These are phyloP conservation scores for Hydropsyche tenuis DNA, from an alignment of 1,140 invertebrate species.

Conservation along the genomic window DNA sequence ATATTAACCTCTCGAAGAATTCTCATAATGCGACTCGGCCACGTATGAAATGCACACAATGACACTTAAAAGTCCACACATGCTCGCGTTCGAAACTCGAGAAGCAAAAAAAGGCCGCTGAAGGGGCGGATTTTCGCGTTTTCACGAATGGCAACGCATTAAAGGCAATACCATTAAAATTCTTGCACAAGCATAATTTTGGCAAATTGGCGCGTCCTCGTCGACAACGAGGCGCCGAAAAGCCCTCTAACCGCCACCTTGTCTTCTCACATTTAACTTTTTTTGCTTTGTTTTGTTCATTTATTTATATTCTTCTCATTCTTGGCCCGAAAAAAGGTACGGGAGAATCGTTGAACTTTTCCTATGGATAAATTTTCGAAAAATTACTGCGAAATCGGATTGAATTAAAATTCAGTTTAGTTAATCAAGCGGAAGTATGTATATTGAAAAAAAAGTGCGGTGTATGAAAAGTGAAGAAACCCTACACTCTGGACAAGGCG, in stretches of 20 bases:
- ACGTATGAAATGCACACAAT: background rate
- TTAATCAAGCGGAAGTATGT: no score
- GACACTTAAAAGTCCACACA: background rate
- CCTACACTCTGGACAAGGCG: background rate
- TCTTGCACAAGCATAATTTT: background rate
- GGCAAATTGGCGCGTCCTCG: constrained; percentile 1
- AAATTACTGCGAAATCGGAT: no score
- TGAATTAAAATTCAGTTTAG: no score
- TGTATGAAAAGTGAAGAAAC: background rate
- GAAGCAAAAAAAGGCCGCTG: background rate
- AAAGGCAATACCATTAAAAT: constrained; percentile 19
- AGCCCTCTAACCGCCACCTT: no score
- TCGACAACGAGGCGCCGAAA: background rate
- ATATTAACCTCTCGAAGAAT: no score
- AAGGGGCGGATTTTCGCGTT: background rate
- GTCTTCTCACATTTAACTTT: no score
- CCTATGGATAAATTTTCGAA: no score
- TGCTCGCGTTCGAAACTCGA: background rate
- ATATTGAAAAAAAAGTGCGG: no score
- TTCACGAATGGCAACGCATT: constrained; percentile 2
- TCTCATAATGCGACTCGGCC: background rate
- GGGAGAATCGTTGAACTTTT: no score
- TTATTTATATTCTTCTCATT: no score
- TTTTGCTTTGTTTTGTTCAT: no score
- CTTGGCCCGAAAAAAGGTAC: no score